Evolutionary conservation across 2,113 vertebrate species (phyloP).

Genomic region (Gadus chalcogrammus): DNA sequence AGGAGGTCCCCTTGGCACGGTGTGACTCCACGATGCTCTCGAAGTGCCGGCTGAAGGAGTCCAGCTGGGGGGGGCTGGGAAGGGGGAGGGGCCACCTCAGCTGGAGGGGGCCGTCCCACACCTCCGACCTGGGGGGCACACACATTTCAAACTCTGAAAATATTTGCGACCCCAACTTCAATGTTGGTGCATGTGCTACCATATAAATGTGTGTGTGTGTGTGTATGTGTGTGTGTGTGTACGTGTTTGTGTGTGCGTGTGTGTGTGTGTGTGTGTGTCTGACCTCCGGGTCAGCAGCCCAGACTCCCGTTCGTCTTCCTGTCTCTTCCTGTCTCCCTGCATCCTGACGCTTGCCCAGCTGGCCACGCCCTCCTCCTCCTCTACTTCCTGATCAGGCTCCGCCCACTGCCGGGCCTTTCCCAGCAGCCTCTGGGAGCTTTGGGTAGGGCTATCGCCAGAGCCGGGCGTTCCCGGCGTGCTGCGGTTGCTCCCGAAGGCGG

Average conservation of each 20-base stretch:
- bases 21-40: conserved; percentile 97
- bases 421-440: conserved; percentile 8
- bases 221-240: background rate
- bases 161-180: too few relatives aligned
- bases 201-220: background rate
- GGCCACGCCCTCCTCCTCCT: conserved; percentile 70
- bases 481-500: conserved; percentile 83
- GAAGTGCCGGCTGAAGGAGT: conserved; percentile 96
- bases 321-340: conserved; percentile 67
- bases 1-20: conserved; percentile 93
- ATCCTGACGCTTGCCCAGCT: conserved; percentile 71
- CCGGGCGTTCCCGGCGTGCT: conserved; percentile 72
- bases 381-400: conserved; percentile 12
- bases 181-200: background rate
- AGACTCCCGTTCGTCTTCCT: conserved; percentile 64
- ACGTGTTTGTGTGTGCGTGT: background rate
- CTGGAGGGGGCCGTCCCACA: conserved; percentile 28
- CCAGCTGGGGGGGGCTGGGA: conserved; percentile 80
- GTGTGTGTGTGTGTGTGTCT: conserved; percentile 10
- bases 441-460: conserved; percentile 51
- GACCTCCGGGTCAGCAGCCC: conserved; percentile 59
- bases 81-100: conserved; percentile 85
- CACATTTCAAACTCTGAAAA: too few relatives aligned
- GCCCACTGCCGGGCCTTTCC: conserved; percentile 11
- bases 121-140: conserved; percentile 37